Evolutionary conservation across 2,113 vertebrate species (phyloP), one percentile per base, ranked within the genome.

Genomic region (Trogon melanurus): DNA sequence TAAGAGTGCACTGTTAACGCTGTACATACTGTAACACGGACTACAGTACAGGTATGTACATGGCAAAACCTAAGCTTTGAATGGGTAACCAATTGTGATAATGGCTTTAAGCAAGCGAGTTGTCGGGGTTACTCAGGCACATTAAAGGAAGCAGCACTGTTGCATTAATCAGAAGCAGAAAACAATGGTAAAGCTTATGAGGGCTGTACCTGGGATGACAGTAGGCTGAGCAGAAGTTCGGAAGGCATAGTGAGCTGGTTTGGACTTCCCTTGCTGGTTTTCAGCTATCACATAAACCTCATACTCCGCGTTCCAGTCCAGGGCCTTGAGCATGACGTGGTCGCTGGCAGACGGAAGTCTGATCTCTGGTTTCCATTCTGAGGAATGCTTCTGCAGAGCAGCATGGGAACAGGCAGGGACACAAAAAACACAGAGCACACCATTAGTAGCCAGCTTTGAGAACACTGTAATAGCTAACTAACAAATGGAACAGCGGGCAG

Each of bases 241-340:
- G 98, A 99, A 99, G 71, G 98, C 97, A 60, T 99, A 98, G 47
- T 93, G 98, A 8, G 98, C 99, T 0, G 99, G 98, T 30, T 98
- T 98, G 23, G 99, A 99, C 53, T 98, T 99, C 85, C 99, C 99
- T 95, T 99, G 99, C 96, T 99, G 97, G 97, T 99, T 99, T 96
- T 99, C 99, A 0, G 99, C 99, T 70, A 99, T 97, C 97, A 99
- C 99, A 3, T 94, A 98, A n/a, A 99, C 98, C 36, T 98, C 98
- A 15, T 99, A 99, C 79, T 99, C 99, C 0, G 98, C 99, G 51
- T 99, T 99, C 99, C 99, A 99, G 19, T 99, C 98, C 93, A 99
- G 97, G 5, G 98, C 96, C 2, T 97, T 98, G 47, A 99, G 98
- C 91, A 98, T 95, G 36, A 98, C 96, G 7, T 99, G 98, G 76